Conservation (phyloP, 2,888 invertebrate genomes). For the Venusia cambrica region DNA sequence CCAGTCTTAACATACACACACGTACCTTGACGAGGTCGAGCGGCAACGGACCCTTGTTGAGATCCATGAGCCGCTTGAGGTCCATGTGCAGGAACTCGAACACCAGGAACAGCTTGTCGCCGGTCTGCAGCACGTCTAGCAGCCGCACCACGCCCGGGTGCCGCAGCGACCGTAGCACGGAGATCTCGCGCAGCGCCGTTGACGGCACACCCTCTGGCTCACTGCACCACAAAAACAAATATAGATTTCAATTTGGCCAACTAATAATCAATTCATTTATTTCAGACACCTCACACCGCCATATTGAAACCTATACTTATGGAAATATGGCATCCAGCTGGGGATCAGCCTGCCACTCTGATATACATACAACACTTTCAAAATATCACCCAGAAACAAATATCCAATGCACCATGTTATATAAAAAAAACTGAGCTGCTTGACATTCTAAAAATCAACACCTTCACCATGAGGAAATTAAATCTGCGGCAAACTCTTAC, state of each 20-base stretch:
- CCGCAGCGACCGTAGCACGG: slow-evolving; percentile 92
- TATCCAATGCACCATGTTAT: no score
- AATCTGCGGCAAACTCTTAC: no score
- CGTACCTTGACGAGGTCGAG: slow-evolving; percentile 85
- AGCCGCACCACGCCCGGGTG: slow-evolving; percentile 95
- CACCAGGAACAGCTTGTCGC: slow-evolving; percentile 93
- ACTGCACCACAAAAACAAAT: slow-evolving; percentile 61
- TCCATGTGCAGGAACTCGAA: slow-evolving; percentile 97
- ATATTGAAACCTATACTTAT: no score
- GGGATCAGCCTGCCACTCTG: no score
- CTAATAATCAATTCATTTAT: background rate
- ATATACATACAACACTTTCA: no score
- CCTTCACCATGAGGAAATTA: no score
- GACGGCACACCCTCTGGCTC: slow-evolving; percentile 99
- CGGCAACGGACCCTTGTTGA: slow-evolving; percentile 82
- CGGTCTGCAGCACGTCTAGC: slow-evolving; percentile 93
- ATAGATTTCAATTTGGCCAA: background rate
- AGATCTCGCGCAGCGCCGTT: slow-evolving; percentile 97
- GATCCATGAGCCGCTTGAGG: slow-evolving; percentile 93
- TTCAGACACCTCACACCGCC: background rate
- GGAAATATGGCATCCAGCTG: no score
- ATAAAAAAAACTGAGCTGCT: no score
- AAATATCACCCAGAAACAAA: no score
- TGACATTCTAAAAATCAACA: no score
- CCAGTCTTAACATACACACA: background rate